Evolutionary conservation across 23 tunicate species (phyloP).

Genomic region (Ciona savignyi): DNA sequence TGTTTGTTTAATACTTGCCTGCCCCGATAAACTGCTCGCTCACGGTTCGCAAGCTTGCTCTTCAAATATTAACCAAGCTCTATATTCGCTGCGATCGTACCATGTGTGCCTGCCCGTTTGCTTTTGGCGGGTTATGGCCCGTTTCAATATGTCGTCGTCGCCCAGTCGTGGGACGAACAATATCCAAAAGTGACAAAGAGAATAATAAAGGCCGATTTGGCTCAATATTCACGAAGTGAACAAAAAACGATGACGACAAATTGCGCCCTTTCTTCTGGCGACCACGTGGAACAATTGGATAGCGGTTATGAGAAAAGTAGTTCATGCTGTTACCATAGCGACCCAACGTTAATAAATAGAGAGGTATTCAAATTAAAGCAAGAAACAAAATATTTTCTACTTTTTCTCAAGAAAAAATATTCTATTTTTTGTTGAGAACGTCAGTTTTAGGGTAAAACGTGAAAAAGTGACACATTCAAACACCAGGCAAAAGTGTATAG

Average conservation of each 20-base stretch:
- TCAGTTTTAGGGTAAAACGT: too few species aligned
- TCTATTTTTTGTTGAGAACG: too few species aligned
- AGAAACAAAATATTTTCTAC: too few species aligned
- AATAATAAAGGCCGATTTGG: neutral
- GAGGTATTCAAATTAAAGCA: too few species aligned
- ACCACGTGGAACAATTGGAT: neutral
- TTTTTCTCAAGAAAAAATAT: too few species aligned
- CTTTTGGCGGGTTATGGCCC: neutral
- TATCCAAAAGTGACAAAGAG: neutral
- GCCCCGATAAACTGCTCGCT: slow-evolving; percentile 3
- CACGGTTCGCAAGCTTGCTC: neutral
- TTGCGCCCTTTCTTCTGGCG: neutral
- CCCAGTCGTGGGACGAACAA: neutral
- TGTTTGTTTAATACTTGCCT: slow-evolving; percentile 59
- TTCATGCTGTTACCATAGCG: neutral
- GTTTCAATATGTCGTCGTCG: neutral
- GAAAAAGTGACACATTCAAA: too few species aligned
- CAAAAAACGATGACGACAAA: neutral
- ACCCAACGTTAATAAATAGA: neutral
- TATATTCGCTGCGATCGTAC: neutral
- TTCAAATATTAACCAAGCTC: neutral
- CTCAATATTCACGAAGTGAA: neutral
- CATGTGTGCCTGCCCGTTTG: neutral
- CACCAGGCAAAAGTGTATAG: too few species aligned
- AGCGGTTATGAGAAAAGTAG: neutral